These are phyloP conservation scores for Porphyrio hochstetteri DNA, from an alignment of 2,113 vertebrate species.

Conservation along the genomic window DNA sequence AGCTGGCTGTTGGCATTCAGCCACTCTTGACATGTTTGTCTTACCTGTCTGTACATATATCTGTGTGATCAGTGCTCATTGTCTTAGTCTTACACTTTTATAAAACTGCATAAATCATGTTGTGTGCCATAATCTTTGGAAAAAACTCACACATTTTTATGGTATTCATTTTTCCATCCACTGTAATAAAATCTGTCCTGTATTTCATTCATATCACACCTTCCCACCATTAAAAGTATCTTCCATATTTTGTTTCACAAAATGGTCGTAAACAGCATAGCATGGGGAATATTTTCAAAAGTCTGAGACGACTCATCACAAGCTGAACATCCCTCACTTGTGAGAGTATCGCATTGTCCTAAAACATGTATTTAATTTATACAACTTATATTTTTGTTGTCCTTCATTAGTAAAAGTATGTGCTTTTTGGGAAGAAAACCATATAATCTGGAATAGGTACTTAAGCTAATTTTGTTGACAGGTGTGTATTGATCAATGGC, in stretches of 20 bases:
- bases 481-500: background rate
- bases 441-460: background rate
- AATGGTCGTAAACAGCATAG: background rate
- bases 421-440: background rate
- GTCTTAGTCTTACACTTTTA: background rate
- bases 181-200: background rate
- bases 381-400: background rate
- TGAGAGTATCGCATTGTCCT: background rate
- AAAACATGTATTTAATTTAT: background rate
- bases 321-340: background rate
- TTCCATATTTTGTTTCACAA: background rate
- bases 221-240: background rate
- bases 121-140: background rate
- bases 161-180: constrained; percentile 2
- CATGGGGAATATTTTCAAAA: background rate
- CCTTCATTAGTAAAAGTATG: background rate
- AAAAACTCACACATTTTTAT: background rate
- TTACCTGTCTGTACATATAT: constrained; percentile 1
- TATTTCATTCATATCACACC: background rate
- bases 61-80: background rate
- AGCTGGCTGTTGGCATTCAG: background rate
- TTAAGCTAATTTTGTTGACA: background rate
- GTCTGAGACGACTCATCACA: background rate
- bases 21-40: constrained; percentile 4
- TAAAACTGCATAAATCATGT: background rate